These are phyloP conservation scores for Ophioninae sp. DNA, from an alignment of 2,888 invertebrate genomes.

Conservation along the genomic window DNA sequence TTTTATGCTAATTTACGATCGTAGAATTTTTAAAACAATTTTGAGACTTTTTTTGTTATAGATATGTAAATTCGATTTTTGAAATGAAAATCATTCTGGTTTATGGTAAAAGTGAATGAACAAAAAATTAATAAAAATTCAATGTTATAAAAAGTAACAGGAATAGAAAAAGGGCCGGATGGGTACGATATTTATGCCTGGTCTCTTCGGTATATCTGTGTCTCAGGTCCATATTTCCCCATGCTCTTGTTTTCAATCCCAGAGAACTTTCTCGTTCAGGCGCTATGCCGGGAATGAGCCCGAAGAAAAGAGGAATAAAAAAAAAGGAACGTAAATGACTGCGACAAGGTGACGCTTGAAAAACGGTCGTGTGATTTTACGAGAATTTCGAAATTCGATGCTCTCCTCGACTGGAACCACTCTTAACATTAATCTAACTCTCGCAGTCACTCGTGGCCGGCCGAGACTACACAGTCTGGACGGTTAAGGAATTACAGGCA, in stretches of 20 bases:
- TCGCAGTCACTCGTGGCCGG: conserved; percentile 19
- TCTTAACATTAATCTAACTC: conserved; percentile 48
- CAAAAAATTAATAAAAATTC: neutral
- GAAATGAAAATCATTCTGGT: too few relatives aligned
- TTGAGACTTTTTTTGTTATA: too few relatives aligned
- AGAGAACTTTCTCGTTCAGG: conserved; percentile 28
- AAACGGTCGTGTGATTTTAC: conserved; percentile 46
- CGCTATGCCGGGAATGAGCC: conserved; percentile 25
- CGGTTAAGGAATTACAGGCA: conserved; percentile 15
- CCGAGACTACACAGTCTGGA: neutral
- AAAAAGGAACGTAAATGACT: conserved; percentile 26
- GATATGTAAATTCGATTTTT: too few relatives aligned
- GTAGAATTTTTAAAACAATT: too few relatives aligned
- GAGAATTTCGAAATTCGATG: conserved; percentile 59
- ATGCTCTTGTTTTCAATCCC: conserved; percentile 38
- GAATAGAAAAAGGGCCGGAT: conserved; percentile 34
- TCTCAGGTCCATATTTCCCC: conserved; percentile 25
- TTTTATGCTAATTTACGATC: too few relatives aligned
- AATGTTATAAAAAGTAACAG: neutral
- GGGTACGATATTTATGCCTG: conserved; percentile 2
- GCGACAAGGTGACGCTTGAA: conserved; percentile 45
- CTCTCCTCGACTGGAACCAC: conserved; percentile 39
- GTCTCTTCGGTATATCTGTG: neutral
- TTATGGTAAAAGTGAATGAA: neutral
- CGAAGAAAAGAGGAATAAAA: neutral